phyloP scores from a whole-genome alignment of 2,888 invertebrate genomes.

The Drosophila eohydei region DNA sequence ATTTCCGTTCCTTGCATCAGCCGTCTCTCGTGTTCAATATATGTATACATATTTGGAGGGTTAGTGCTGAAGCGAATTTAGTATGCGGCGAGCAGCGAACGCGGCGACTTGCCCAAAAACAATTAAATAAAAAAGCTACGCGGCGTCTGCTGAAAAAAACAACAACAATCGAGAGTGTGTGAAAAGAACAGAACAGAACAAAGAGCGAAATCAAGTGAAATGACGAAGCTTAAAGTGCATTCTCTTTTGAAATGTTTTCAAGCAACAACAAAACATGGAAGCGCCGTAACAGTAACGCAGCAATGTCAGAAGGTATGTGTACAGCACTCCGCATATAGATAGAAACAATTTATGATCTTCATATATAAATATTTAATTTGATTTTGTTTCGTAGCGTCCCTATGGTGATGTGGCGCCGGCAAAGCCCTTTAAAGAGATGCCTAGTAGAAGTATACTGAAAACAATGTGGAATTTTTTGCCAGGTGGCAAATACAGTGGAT shows the following conservation, averaged over 20 bases:
- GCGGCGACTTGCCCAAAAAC: slow-evolving; percentile 14
- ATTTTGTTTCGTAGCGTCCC: slow-evolving; percentile 8
- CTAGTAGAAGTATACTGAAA: slow-evolving; percentile 7
- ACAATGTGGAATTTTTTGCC: slow-evolving; percentile 40
- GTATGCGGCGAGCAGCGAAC: slow-evolving; percentile 29
- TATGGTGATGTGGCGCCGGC: slow-evolving; percentile 13
- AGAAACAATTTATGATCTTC: slow-evolving; percentile 6
- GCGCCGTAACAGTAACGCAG: slow-evolving; percentile 22
- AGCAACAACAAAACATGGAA: slow-evolving; percentile 22
- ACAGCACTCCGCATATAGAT: slow-evolving; percentile 7
- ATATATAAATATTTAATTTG: neutral
- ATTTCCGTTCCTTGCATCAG: neutral
- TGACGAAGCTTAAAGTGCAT: slow-evolving; percentile 38
- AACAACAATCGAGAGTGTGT: neutral
- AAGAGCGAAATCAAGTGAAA: slow-evolving; percentile 18
- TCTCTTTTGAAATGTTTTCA: slow-evolving; percentile 21
- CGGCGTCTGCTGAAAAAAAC: neutral
- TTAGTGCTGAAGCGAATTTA: slow-evolving; percentile 38
- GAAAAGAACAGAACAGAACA: neutral
- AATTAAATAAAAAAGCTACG: neutral
- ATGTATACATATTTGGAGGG: slow-evolving; percentile 14
- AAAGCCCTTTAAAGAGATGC: slow-evolving; percentile 39
- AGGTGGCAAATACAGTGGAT: slow-evolving; percentile 55
- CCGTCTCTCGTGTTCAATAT: neutral
- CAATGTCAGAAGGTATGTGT: slow-evolving; percentile 32